phyloP scores from a whole-genome alignment of 1,140 invertebrate genomes.

The Platyscapa corneri region DNA sequence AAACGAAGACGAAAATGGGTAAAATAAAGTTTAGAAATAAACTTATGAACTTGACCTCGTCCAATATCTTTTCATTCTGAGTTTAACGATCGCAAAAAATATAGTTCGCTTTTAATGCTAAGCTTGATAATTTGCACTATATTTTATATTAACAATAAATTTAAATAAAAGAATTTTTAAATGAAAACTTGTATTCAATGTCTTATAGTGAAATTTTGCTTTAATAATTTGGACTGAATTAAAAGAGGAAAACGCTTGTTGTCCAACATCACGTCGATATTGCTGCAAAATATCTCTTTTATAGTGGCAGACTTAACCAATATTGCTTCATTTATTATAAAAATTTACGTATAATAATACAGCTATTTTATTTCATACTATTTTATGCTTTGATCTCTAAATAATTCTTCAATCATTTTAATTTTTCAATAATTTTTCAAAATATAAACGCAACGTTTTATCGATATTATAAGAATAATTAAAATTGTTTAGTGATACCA shows the following conservation, averaged over 20 bases:
- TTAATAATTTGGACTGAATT: neutral
- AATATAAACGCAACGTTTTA: neutral
- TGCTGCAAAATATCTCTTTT: constrained; percentile 11
- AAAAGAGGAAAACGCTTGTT: neutral
- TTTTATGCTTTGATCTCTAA: neutral
- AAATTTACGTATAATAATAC: neutral
- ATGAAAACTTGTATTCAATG: constrained; percentile 19
- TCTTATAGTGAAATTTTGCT: neutral
- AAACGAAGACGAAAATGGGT: neutral
- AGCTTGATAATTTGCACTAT: constrained; percentile 11
- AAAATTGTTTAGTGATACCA: neutral
- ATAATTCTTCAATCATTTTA: neutral
- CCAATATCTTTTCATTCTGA: neutral
- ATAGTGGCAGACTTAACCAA: neutral
- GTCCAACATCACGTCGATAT: constrained; percentile 8
- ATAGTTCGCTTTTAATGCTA: constrained; percentile 8
- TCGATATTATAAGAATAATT: neutral
- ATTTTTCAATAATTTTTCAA: neutral
- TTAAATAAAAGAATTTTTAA: neutral
- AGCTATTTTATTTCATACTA: neutral
- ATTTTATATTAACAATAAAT: neutral
- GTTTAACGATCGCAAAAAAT: neutral
- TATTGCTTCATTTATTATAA: neutral
- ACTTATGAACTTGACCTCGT: neutral
- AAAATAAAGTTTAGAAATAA: neutral